A percentile compares a stretch with the other conserved stretches of the same genome.
These are phyloP conservation scores for Steinernema khuongi DNA, from an alignment of 1,140 invertebrate genomes.

Conservation along the genomic window DNA sequence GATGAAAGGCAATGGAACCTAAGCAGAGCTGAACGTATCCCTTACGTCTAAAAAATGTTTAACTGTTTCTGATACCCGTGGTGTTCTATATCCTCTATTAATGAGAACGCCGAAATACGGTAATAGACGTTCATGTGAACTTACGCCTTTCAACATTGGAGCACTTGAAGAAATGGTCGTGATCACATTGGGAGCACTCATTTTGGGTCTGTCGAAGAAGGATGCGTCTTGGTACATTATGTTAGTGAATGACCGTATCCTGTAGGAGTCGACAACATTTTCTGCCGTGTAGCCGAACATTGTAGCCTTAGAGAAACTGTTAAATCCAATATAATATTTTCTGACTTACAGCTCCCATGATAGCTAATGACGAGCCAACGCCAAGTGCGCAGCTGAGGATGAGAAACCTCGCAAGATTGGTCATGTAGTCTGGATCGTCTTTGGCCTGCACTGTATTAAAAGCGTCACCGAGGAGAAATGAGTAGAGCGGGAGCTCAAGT, in stretches of 20 bases:
- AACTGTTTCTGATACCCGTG: no score
- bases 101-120: no score
- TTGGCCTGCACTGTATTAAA: background rate
- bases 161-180: conserved; percentile 62
- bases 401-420: background rate
- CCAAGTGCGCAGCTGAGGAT: background rate
- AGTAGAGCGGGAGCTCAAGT: conserved; percentile 18
- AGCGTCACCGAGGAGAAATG: background rate
- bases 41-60: no score
- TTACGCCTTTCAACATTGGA: conserved; percentile 61
- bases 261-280: conserved; percentile 58
- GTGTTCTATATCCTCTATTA: no score
- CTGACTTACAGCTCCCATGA: background rate
- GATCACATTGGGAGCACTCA: conserved; percentile 60
- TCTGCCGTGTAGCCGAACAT: conserved; percentile 57
- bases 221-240: conserved; percentile 61
- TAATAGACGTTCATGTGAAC: conserved; percentile 13
- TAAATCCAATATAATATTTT: background rate
- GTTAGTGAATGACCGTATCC: conserved; percentile 58
- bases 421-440: background rate
- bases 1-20: no score
- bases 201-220: conserved; percentile 62
- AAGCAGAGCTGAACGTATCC: no score
- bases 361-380: background rate
- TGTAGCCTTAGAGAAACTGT: conserved; percentile 15